Base-by-base conservation (phyloP, 2,797 vertebrate species). In the Gymnothorax reevesii region DNA sequence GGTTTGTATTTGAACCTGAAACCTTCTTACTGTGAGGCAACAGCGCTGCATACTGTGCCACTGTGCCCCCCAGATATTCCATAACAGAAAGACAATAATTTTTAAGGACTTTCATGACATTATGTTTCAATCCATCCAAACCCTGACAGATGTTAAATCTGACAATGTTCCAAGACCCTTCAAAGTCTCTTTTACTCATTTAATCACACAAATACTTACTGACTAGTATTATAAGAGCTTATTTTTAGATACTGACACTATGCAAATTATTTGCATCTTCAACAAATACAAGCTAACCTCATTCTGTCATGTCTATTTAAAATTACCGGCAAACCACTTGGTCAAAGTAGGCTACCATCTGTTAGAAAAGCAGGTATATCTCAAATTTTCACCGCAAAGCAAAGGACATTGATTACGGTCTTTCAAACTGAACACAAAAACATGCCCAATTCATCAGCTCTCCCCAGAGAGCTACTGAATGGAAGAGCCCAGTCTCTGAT, bases 401-500 rank as follows among this genome's bases (percentile, higher is more conserved):
- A 42, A 33, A 75, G 15, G 42, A 22, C 25, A 2, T 75, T 75
- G 71, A 75, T 75, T 13, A 75, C 71, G 42, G 71, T 33, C 25
- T 75, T 75, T 75, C 71, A 27, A 75, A 33, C 71, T 3, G 25
- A 73, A 42, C 7, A 80, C 5, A 80, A 80, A 80, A 80, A 80
- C 77, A 80, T 20, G 20, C 10, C 77, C n/a, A 55, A 54, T 80
- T 80, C 77, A 80, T 80, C 77, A 80, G 10, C 52, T 54, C 49
- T 80, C 77, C 52, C 77, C 77, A 22, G 77, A 55, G 77, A 80
- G 52, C 77, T 20, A 22, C 77, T 3, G 77, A 8, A 80, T 52
- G 4, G 22, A 49, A 7, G 33, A 17, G 33, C 52, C 77, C 22
- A 7, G 77, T 80, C 77, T 80, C 77, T 80, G 77, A 80, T 80